Conservation (phyloP, 2,888 invertebrate species). For the Scrobipalpa costella region DNA sequence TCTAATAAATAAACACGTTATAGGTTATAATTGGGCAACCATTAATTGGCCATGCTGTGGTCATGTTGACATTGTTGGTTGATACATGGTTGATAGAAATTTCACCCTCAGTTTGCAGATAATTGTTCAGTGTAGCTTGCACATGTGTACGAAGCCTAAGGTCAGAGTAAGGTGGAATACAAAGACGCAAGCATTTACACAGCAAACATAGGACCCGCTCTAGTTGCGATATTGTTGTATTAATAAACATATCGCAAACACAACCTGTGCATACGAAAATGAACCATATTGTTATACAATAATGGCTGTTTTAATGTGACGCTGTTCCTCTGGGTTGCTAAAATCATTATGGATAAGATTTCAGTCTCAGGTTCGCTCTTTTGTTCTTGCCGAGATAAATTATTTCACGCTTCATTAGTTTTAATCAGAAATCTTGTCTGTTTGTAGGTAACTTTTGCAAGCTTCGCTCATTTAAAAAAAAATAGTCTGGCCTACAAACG, state of each 20-base stretch:
- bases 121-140: not conserved
- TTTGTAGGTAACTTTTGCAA: too few relatives aligned
- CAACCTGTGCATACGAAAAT: not conserved
- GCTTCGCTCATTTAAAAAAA: too few relatives aligned
- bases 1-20: not conserved
- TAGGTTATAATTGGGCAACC: not conserved
- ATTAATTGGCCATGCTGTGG: not conserved
- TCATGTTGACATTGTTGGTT: not conserved
- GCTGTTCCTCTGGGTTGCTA: not conserved
- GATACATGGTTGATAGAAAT: too few relatives aligned
- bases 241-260: slow-evolving; percentile 7
- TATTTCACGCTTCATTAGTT: too few relatives aligned
- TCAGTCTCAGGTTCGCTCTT: not conserved
- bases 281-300: slow-evolving; percentile 9
- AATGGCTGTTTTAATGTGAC: not conserved
- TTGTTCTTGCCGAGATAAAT: too few relatives aligned
- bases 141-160: not conserved
- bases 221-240: not conserved
- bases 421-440: too few relatives aligned
- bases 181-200: slow-evolving; percentile 8
- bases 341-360: not conserved
- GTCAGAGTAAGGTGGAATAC: not conserved
- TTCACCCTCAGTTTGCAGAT: not conserved
- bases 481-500: too few relatives aligned
- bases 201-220: not conserved